Base-by-base conservation (phyloP, 2,797 vertebrate species). In the Decapterus maruadsi region DNA sequence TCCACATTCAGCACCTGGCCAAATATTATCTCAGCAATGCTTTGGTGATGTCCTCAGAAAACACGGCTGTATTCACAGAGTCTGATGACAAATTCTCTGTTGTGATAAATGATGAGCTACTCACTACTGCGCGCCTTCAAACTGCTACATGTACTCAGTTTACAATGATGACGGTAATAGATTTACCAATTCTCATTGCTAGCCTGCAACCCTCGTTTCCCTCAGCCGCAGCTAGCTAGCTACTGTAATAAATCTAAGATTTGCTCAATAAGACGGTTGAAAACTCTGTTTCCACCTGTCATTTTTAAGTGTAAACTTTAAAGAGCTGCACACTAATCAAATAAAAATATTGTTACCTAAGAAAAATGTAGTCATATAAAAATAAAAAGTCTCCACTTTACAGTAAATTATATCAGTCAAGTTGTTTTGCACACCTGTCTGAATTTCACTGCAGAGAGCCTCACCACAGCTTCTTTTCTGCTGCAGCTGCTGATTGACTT, bases 1-100 rank as follows among this genome's bases (percentile, higher is more conserved):
- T 83, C 72, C 80, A 76, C 75, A 78, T 79, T 72, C 59, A 78
- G 70, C 89, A 92, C 88, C 92, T 91, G 88, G 85, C 81, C 85
- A 91, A 93, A 92, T 93, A 90, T 92, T 88, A 89, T 90, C 72
- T 51, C 71, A 68, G 80, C 60, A 46, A 83, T 82, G 80, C 75
- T 79, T 73, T 70, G 72, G 71, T 80, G 85, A 90, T 81, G 29
- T 87, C 82, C 73, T 72, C 50, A 69, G 59, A 71, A 72, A 78
- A 75, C 72, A 86, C 10, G 0, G 69, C 48, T 56, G 29, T 62
- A 70, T 73, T 58, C 26, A 14, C 14, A 40, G 26, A 8, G 46
- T 72, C 42, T 43, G 53, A 60, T 71, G 64, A 77, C 65, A 56
- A 74, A 72, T 68, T 31, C 46, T 68, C 53, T 51, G 34, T 31